These are phyloP conservation scores for Pelobates fuscus DNA, from an alignment of 2,113 vertebrate species.

Conservation along the genomic window DNA sequence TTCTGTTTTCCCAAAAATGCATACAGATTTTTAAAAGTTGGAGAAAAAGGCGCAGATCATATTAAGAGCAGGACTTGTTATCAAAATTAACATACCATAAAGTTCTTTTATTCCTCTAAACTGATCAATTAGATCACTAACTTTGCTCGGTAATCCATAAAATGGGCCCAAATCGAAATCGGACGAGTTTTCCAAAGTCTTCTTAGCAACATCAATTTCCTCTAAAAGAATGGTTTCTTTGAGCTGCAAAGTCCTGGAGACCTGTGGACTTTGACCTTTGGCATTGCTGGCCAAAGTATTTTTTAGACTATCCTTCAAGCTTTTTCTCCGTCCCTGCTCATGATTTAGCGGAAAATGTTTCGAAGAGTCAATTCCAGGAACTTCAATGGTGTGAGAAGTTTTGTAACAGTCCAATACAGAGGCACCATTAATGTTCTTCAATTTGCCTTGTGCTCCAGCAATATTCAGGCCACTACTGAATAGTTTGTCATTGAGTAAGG, in stretches of 20 bases:
- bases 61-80: no score
- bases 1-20: no score
- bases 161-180: conserved; percentile 87
- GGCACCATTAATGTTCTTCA: background rate
- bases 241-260: conserved; percentile 74
- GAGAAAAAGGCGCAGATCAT: no score
- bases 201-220: conserved; percentile 80
- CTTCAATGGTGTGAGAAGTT: background rate
- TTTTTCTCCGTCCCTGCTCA: conserved; percentile 63
- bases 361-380: background rate
- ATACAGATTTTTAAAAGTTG: no score
- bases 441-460: background rate
- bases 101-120: conserved; percentile 84
- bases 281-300: conserved; percentile 86
- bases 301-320: conserved; percentile 84
- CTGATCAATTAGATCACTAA: conserved; percentile 82
- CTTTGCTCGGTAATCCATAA: conserved; percentile 90
- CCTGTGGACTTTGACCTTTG: conserved; percentile 61
- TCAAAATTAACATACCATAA: conserved; percentile 81
- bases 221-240: conserved; percentile 79
- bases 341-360: background rate
- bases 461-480: background rate
- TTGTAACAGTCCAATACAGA: background rate
- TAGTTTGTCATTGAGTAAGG: background rate
- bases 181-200: conserved; percentile 68